A percentile compares a stretch with the other conserved stretches of the same genome.
Evolutionary conservation across 2,113 vertebrate genomes (phyloP).

Genomic region (Mirounga angustirostris): DNA sequence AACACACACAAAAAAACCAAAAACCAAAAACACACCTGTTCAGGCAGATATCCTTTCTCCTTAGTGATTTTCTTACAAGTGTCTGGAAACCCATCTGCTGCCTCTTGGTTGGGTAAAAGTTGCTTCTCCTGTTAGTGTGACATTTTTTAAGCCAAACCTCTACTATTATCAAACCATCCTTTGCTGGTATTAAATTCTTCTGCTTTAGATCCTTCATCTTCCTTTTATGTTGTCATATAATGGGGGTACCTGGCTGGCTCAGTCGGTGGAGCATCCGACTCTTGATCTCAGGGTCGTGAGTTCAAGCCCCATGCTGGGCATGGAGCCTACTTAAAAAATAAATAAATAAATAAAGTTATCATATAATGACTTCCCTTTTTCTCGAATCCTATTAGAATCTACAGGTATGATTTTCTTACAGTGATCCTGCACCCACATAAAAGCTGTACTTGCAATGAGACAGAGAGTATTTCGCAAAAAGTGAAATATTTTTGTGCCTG

Average conservation of each 20-base stretch:
- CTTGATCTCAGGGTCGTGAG: neutral
- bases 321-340: neutral
- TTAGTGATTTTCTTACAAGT: neutral
- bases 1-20: no score
- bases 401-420: neutral
- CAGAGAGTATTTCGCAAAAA: neutral
- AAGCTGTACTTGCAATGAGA: neutral
- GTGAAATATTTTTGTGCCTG: neutral
- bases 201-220: neutral
- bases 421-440: neutral
- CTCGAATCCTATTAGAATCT: neutral
- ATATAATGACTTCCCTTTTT: neutral
- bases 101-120: neutral
- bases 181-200: neutral
- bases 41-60: neutral
- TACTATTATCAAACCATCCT: neutral
- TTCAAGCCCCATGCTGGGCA: neutral
- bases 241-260: neutral
- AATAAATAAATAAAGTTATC: neutral
- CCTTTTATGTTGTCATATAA: neutral
- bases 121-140: neutral
- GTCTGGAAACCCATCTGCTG: neutral
- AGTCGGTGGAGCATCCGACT: neutral
- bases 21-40: neutral
- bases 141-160: neutral